Percentiles rank a stretch among this genome's conserved stretches.
Conservation (phyloP, 2,113 vertebrate species). For the Festucalex cinctus region DNA sequence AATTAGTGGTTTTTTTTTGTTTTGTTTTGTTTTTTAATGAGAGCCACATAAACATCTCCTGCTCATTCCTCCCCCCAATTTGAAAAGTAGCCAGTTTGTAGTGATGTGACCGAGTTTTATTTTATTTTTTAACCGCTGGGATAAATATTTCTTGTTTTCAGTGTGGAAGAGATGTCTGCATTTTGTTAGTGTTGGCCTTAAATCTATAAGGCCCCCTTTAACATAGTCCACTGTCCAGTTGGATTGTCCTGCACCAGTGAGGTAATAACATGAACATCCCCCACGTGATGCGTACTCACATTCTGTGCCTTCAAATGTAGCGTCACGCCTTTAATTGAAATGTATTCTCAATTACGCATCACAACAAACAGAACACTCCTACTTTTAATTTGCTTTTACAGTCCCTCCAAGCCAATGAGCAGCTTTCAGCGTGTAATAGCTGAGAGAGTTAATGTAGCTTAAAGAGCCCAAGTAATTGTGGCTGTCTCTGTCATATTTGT, state of each 20-base stretch:
- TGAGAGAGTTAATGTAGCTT: slow-evolving; percentile 98
- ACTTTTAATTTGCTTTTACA: slow-evolving; percentile 72
- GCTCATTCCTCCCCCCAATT: slow-evolving; percentile 33
- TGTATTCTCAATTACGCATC: slow-evolving; percentile 91
- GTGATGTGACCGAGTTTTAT: slow-evolving; percentile 25
- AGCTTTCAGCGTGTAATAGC: slow-evolving; percentile 89
- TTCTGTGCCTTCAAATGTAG: slow-evolving; percentile 52
- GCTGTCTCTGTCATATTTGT: slow-evolving; percentile 99
- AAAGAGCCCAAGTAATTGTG: slow-evolving; percentile 97
- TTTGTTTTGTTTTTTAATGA: slow-evolving; percentile 45
- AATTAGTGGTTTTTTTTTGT: slow-evolving; percentile 59
- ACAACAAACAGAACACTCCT: slow-evolving; percentile 86
- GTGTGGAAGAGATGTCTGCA: no score
- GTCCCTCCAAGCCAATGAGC: slow-evolving; percentile 58
- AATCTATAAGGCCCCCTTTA: no score
- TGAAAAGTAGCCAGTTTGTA: slow-evolving; percentile 59
- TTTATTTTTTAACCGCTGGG: no score
- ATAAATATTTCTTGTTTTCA: no score
- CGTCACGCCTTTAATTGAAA: slow-evolving; percentile 95
- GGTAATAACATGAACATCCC: background rate
- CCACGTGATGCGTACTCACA: background rate
- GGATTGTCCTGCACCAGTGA: background rate
- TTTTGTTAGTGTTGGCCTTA: no score
- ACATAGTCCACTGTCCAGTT: background rate
- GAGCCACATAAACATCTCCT: slow-evolving; percentile 31